phyloP scores from a whole-genome alignment of 2,797 vertebrate species.

The Lutjanus campechanus region DNA sequence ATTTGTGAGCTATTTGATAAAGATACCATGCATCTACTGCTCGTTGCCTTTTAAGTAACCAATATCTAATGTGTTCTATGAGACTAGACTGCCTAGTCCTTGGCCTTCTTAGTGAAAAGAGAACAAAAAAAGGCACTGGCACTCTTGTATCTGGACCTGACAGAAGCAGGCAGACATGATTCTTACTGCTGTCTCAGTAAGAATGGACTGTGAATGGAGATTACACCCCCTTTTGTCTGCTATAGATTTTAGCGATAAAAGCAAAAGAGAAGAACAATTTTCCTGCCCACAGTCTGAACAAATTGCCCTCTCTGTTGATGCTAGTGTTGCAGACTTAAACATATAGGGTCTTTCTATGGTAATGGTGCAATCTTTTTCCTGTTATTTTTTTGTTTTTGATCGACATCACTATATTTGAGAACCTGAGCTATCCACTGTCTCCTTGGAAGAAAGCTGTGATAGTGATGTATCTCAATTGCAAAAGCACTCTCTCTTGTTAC shows the following conservation, averaged over 20 bases:
- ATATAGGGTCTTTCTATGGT: slow-evolving; percentile 1
- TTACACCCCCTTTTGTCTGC: slow-evolving; percentile 39
- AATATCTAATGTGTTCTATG: neutral
- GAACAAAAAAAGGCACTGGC: neutral
- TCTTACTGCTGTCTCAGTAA: slow-evolving; percentile 40
- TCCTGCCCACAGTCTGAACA: slow-evolving; percentile 29
- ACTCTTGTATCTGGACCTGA: slow-evolving; percentile 10
- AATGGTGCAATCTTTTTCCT: slow-evolving; percentile 14
- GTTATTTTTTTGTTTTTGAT: neutral
- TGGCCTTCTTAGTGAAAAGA: neutral
- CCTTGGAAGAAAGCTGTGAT: neutral
- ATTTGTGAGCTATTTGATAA: neutral
- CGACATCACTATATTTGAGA: slow-evolving; percentile 12
- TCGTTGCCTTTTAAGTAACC: neutral
- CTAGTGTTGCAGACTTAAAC: slow-evolving; percentile 10
- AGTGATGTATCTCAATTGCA: slow-evolving; percentile 10
- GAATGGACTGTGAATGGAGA: slow-evolving; percentile 43
- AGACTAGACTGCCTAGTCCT: neutral
- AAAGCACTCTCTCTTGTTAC: neutral
- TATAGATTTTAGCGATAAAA: slow-evolving; percentile 53
- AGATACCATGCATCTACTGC: neutral
- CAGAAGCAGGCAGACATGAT: slow-evolving; percentile 20
- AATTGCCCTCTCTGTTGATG: slow-evolving; percentile 36
- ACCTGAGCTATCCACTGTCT: slow-evolving; percentile 10
- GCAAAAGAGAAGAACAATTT: slow-evolving; percentile 38